phyloP scores from a whole-genome alignment of 2,888 invertebrate species.

The Hirtodrosophila histrioides region DNA sequence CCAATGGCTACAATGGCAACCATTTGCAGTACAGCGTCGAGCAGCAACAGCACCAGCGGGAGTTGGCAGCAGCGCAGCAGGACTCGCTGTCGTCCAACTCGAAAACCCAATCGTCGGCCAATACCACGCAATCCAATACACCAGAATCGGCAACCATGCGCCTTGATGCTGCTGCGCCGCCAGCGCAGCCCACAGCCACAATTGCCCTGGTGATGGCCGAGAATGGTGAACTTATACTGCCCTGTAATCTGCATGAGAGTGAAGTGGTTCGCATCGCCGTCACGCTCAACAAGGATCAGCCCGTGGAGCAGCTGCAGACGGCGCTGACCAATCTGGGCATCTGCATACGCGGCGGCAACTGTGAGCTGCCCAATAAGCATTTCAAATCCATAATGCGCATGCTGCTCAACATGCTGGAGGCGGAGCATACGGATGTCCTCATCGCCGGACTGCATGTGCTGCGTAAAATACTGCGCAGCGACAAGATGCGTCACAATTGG shows the following conservation, averaged over 20 bases:
- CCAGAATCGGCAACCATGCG: conserved; percentile 84
- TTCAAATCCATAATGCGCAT: conserved; percentile 89
- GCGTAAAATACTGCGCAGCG: conserved; percentile 92
- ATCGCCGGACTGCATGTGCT: conserved; percentile 92
- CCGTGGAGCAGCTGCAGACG: conserved; percentile 81
- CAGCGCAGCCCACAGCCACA: conserved; percentile 37
- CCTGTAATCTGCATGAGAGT: conserved; percentile 85
- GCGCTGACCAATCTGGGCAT: conserved; percentile 84
- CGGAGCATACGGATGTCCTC: conserved; percentile 87
- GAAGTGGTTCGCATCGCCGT: conserved; percentile 85
- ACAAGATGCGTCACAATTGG: conserved; percentile 91
- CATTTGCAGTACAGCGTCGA: conserved; percentile 84
- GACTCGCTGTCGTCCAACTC: conserved; percentile 84
- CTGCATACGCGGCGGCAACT: conserved; percentile 85
- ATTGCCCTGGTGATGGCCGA: conserved; percentile 85
- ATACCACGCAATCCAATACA: conserved; percentile 85
- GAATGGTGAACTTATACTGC: conserved; percentile 87
- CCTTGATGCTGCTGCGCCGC: conserved; percentile 69
- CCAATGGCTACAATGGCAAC: conserved; percentile 87
- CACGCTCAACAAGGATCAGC: conserved; percentile 80
- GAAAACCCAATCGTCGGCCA: conserved; percentile 84
- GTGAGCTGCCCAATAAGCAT: conserved; percentile 85
- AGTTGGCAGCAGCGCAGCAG: conserved; percentile 64
- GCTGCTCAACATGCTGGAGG: conserved; percentile 89
- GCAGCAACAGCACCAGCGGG: conserved; percentile 34